Percentiles rank a stretch among this genome's conserved stretches.
Conservation (phyloP, 1,140 invertebrate species). For the Chironomus striatipennis region DNA sequence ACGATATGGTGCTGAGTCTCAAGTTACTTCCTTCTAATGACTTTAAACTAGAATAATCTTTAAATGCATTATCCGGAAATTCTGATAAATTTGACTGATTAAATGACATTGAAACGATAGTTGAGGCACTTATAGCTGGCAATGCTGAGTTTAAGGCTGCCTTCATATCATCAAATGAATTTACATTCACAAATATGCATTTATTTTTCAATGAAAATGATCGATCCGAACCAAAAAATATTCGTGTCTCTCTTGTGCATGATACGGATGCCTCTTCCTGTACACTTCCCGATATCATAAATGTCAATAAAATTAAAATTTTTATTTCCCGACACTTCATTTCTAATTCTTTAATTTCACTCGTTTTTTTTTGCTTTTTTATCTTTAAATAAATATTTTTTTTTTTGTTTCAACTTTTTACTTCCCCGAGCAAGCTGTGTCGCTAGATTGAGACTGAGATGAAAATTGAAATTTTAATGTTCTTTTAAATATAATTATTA, state of each 20-base stretch:
- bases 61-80: background rate
- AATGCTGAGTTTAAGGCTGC: too few relatives aligned
- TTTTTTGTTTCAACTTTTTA: too few relatives aligned
- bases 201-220: background rate
- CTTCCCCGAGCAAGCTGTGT: too few relatives aligned
- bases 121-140: background rate
- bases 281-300: background rate
- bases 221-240: background rate
- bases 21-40: background rate
- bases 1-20: background rate
- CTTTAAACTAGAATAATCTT: background rate
- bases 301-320: background rate
- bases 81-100: background rate
- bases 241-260: background rate
- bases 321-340: background rate
- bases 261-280: background rate
- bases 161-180: background rate
- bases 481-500: too few relatives aligned
- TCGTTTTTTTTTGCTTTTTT: too few relatives aligned
- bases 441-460: too few relatives aligned
- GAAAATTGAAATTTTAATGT: too few relatives aligned
- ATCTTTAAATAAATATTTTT: too few relatives aligned
- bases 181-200: background rate
- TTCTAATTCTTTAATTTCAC: too few relatives aligned
- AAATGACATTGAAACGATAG: background rate